These are phyloP conservation scores for Abramis brama DNA, from an alignment of 2,113 vertebrate species.

Conservation along the genomic window DNA sequence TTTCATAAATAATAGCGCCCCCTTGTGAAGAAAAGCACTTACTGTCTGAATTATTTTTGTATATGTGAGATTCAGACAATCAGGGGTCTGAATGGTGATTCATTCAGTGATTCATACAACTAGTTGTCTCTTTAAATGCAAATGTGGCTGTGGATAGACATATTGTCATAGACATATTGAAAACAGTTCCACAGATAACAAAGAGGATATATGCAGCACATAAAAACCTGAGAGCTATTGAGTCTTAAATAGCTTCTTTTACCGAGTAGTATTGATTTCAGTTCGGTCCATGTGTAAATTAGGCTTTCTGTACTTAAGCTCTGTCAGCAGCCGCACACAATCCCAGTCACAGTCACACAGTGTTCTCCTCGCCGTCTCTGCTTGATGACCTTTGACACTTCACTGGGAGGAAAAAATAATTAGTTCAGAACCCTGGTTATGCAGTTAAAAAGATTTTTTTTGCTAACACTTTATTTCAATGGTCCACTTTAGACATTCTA, in stretches of 20 bases:
- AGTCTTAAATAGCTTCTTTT: slow-evolving; percentile 26
- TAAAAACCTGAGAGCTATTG: neutral
- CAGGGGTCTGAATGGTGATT: neutral
- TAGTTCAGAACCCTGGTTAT: neutral
- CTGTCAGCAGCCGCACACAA: neutral
- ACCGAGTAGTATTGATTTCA: neutral
- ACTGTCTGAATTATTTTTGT: slow-evolving; percentile 4
- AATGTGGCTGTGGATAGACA: neutral
- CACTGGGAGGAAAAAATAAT: neutral
- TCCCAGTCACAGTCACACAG: neutral
- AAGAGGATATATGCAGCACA: neutral
- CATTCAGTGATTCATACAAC: neutral
- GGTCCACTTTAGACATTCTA: too few species aligned
- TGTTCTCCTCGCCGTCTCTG: neutral
- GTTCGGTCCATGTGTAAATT: neutral
- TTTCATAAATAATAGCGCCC: slow-evolving; percentile 10
- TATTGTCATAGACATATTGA: neutral
- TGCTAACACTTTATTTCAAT: too few species aligned
- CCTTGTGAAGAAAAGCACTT: slow-evolving; percentile 23
- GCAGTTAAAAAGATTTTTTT: neutral
- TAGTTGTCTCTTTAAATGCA: slow-evolving; percentile 12
- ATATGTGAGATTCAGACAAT: neutral
- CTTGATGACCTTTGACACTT: neutral
- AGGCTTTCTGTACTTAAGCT: neutral
- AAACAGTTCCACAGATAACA: neutral